Evolutionary conservation across 1,140 invertebrate genomes (phyloP), one percentile per base, ranked within the genome.

Genomic region (Eupristina koningsbergeri): DNA sequence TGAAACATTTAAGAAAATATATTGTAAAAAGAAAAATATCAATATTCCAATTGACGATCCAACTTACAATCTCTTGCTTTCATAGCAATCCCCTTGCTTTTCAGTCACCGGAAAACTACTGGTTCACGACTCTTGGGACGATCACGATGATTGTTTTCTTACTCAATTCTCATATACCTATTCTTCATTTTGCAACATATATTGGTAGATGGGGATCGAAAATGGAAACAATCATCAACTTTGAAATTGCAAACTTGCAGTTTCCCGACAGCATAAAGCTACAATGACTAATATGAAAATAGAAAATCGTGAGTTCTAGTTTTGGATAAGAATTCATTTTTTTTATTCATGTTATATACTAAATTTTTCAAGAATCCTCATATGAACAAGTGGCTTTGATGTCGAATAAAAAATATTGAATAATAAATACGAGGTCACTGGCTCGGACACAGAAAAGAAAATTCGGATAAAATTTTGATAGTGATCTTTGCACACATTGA

Each of bases 171-270:
- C 67, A 26, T 39, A 41, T 71, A 71, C 36, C 36, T 71, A 6
- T 6, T 41, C 3, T 5, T n/a, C 19, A 11, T n/a, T 41, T 3
- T 9, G 5, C 26, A 39, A 71, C 36, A 19, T 9, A 71, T 17
- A 41, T 71, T n/a, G 36, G 26, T 71, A 71, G n/a, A 39, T 71
- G 26, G n/a, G 7, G 41, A 41, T 71, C 36, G 15, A 71, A 71
- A 71, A 71, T 69, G 41, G 41, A 67, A 71, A 71, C 39, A 71
- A 71, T 71, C 67, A 71, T 71, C 36, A 41, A 41, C 36, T 41
- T 71, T 36, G 36, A 36, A 71, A 71, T 71, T 71, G 67, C 19
- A 31, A 71, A 41, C 36, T 41, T 19, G 39, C 67, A 71, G 67
- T 71, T 71, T 13, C 7, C 39, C 13, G 67, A 9, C 36, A 22